These are phyloP conservation scores for Catalaphyllia jardinei DNA, from an alignment of 64 coral and sea anemone genomes.

Conservation along the genomic window DNA sequence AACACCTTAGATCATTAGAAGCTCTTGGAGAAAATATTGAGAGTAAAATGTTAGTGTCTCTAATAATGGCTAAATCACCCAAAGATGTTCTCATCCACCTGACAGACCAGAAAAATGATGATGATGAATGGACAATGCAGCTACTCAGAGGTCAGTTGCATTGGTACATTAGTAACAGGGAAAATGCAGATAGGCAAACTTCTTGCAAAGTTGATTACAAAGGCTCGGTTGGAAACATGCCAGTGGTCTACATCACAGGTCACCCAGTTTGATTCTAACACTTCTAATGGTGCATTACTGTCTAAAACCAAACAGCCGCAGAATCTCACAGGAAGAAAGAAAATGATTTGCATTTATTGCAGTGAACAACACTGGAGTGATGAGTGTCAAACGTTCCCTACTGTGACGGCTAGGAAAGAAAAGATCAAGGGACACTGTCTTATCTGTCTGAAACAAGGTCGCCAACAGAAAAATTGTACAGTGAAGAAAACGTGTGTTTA, in stretches of 20 bases:
- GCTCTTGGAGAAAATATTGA: slow-evolving; percentile 5
- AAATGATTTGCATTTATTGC: neutral
- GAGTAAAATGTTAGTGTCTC: neutral
- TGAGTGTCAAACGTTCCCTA: neutral
- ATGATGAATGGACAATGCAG: slow-evolving; percentile 26
- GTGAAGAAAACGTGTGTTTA: neutral
- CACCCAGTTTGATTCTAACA: neutral
- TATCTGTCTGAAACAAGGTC: slow-evolving; percentile 3
- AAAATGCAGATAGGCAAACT: slow-evolving; percentile 13
- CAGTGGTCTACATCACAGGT: neutral
- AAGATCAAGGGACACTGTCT: slow-evolving; percentile 15
- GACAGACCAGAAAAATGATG: slow-evolving; percentile 15
- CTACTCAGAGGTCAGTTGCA: slow-evolving; percentile 17
- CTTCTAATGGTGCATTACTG: neutral
- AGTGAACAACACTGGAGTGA: slow-evolving; percentile 1
- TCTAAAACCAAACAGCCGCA: neutral
- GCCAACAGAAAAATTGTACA: neutral
- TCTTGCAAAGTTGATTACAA: neutral
- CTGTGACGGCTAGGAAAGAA: slow-evolving; percentile 10
- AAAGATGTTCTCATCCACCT: slow-evolving; percentile 39
- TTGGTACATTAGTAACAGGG: neutral
- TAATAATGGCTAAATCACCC: slow-evolving; percentile 30
- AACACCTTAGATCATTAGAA: slow-evolving; percentile 33
- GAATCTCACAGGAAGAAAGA: neutral
- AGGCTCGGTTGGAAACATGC: neutral